A percentile compares a stretch with the other conserved stretches of the same genome.
These are phyloP conservation scores for Drosophila funebris DNA, from an alignment of 1,140 invertebrate species.

Conservation along the genomic window DNA sequence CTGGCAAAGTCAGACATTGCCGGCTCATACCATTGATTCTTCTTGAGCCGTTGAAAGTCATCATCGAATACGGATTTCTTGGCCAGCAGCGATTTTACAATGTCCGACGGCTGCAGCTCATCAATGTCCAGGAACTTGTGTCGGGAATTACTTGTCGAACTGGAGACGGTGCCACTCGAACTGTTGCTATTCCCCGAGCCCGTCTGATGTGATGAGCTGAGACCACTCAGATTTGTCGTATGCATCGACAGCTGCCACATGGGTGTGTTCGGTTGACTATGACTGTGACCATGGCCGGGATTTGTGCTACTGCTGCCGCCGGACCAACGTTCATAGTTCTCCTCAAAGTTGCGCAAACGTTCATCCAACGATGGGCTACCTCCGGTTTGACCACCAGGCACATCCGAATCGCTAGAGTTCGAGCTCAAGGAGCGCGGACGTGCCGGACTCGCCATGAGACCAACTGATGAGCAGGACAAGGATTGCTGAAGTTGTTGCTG, in stretches of 20 bases:
- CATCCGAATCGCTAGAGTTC: conserved; percentile 86
- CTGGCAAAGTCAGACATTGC: conserved; percentile 46
- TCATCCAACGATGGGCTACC: conserved; percentile 91
- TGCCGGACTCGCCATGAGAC: conserved; percentile 84
- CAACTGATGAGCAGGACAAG: conserved; percentile 40
- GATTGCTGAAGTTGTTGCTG: conserved; percentile 42
- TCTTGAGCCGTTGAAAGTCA: conserved; percentile 96
- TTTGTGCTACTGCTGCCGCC: conserved; percentile 85
- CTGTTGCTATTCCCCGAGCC: conserved; percentile 72
- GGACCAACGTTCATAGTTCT: conserved; percentile 96
- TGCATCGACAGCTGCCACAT: conserved; percentile 73
- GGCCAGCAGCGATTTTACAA: conserved; percentile 95
- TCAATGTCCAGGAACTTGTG: conserved; percentile 89
- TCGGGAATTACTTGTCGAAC: conserved; percentile 85
- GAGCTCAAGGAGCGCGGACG: conserved; percentile 87
- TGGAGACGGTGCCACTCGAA: conserved; percentile 65
- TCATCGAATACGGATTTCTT: conserved; percentile 98
- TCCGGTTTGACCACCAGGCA: conserved; percentile 84
- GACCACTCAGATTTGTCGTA: conserved; percentile 40
- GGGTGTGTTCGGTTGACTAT: conserved; percentile 54
- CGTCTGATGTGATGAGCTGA: conserved; percentile 51
- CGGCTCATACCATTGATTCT: conserved; percentile 93
- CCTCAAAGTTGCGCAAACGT: conserved; percentile 93
- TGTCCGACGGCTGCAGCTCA: conserved; percentile 95
- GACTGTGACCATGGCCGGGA: conserved; percentile 23